Evolutionary conservation across 2,113 vertebrate genomes (phyloP).

Genomic region (Dipodomys spectabilis): DNA sequence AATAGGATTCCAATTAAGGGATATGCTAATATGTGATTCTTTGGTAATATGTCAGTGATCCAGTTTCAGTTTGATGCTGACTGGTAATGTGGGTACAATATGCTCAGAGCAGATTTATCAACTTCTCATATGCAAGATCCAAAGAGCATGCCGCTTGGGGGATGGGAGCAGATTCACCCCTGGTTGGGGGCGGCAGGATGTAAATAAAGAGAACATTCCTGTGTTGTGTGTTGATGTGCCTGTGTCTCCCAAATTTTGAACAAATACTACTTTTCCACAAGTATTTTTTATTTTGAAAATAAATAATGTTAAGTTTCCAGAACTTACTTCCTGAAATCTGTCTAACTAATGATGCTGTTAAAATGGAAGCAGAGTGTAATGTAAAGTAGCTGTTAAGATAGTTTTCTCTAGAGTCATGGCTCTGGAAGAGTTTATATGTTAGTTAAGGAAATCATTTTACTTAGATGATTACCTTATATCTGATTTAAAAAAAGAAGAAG

Average conservation of each 20-base stretch:
- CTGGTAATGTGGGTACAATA: background rate
- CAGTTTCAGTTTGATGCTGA: background rate
- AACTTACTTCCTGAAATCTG: background rate
- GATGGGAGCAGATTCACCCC: background rate
- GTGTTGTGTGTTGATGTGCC: background rate
- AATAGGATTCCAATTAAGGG: slow-evolving; percentile 12
- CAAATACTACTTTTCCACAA: background rate
- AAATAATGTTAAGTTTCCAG: background rate
- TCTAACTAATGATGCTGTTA: slow-evolving; percentile 14
- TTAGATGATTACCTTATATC: background rate
- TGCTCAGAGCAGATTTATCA: background rate
- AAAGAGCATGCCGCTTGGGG: background rate
- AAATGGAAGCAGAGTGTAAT: background rate
- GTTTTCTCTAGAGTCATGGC: background rate
- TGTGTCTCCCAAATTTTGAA: background rate
- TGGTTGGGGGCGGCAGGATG: background rate
- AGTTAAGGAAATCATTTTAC: slow-evolving; percentile 18
- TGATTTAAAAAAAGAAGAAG: background rate
- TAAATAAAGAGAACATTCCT: background rate
- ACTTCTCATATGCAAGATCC: background rate
- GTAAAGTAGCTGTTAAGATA: background rate
- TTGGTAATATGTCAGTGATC: background rate
- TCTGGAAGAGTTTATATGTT: background rate
- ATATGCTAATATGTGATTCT: slow-evolving; percentile 2
- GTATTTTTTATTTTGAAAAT: background rate